Evolutionary conservation across 53 echinoderm and acorn worm species (phyloP).

Genomic region (Antedon mediterranea): DNA sequence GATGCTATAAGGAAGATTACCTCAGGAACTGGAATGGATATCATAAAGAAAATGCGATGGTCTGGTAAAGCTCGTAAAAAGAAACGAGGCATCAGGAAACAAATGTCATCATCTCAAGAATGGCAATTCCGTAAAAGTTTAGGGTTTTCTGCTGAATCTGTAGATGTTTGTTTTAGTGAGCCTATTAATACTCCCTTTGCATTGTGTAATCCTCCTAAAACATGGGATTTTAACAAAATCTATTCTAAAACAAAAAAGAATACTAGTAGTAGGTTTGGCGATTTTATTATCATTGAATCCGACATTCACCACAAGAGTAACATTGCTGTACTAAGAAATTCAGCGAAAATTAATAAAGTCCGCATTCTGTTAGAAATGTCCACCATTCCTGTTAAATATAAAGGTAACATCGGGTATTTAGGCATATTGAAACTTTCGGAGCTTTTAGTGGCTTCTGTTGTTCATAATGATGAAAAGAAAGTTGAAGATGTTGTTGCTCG

Average conservation of each 20-base stretch:
- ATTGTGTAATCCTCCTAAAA: no score
- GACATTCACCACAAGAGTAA: background rate
- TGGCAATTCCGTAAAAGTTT: conserved; percentile 23
- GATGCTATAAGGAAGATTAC: conserved; percentile 7
- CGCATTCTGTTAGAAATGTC: background rate
- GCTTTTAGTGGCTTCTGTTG: conserved; percentile 3
- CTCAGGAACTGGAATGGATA: background rate
- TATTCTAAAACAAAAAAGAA: no score
- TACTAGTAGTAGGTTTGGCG: background rate
- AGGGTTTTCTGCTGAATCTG: background rate
- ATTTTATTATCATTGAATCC: background rate
- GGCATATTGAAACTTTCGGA: conserved; percentile 21
- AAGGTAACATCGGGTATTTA: background rate
- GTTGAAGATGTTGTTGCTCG: background rate
- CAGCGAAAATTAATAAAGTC: background rate
- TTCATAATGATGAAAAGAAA: conserved; percentile 9
- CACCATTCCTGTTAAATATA: background rate
- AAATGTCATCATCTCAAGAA: no score
- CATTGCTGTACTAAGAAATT: background rate
- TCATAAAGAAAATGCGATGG: conserved; percentile 72
- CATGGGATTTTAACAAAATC: no score
- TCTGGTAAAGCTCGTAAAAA: conserved; percentile 42
- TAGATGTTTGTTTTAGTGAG: no score
- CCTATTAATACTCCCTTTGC: no score
- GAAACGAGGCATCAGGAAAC: conserved; percentile 29